A percentile compares a stretch with the other conserved stretches of the same genome.
Conservation (phyloP, 1,140 invertebrate species). For the Orchestia grillus region DNA sequence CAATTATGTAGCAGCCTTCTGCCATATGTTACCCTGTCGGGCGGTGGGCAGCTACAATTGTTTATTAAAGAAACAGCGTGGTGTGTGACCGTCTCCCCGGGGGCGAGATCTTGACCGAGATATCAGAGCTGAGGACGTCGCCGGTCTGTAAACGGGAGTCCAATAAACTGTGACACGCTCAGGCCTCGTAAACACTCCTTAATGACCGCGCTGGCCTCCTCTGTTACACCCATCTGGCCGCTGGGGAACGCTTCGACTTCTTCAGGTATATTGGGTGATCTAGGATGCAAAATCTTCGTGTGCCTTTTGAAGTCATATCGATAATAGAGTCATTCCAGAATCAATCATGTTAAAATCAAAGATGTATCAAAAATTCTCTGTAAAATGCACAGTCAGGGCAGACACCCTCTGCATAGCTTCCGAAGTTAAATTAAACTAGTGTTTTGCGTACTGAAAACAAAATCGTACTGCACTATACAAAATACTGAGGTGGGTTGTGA, state of each 20-base stretch:
- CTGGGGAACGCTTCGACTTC: background rate
- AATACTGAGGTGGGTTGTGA: too few relatives aligned
- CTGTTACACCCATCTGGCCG: background rate
- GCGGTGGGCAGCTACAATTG: background rate
- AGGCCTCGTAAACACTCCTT: background rate
- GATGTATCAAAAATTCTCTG: too few relatives aligned
- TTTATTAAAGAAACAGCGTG: slow-evolving; percentile 45
- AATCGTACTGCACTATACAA: too few relatives aligned
- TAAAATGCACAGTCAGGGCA: too few relatives aligned
- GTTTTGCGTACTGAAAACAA: too few relatives aligned
- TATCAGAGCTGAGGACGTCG: background rate
- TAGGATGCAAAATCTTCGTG: background rate
- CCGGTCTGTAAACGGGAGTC: slow-evolving; percentile 17
- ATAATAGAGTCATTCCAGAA: too few relatives aligned
- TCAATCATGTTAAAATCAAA: too few relatives aligned
- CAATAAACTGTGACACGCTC: slow-evolving; percentile 28
- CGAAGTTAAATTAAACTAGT: too few relatives aligned
- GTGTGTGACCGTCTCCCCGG: background rate
- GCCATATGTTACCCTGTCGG: background rate
- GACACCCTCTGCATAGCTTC: too few relatives aligned
- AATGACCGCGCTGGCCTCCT: background rate
- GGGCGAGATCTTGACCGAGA: slow-evolving; percentile 22
- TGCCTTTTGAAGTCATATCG: too few relatives aligned
- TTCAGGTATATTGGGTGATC: background rate
- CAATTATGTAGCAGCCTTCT: background rate